Evolutionary conservation across 2,113 vertebrate species (phyloP), one percentile per base, ranked within the genome.

Genomic region (Sander lucioperca): DNA sequence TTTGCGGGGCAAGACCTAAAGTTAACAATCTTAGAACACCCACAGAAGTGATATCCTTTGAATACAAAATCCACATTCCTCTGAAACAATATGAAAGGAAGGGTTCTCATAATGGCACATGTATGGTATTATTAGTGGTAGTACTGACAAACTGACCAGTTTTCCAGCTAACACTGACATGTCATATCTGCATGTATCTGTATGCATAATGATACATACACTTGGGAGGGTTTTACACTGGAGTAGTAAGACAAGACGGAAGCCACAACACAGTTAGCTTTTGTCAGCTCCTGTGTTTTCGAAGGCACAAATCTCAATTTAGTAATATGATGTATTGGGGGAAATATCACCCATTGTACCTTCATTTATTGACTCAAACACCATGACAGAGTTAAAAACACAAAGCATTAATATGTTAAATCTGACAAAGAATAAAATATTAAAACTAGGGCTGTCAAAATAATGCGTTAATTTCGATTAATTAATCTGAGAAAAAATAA

Each of bases 1-100:
- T 84, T 68, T 74, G 39, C 76, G 18, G 75, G 25, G 54, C 68
- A 75, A 67, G 70, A 79, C 68, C 67, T 68, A 2, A 66, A 80
- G 62, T 84, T 71, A 69, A 73, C 73, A 86, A 61, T 79, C 63
- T 27, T 18, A 59, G 50, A 81, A 57, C 8, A 66, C 23, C 12
- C 3, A 66, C 64, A 78, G 45, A 88, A 65, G 53, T 19, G 57
- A 16, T 39, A 30, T 39, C 13, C 62, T 68, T 76, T 58, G 11
- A 77, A 77, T 72, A 19, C 18, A 67, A 23, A 43, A 69, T 39
- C 16, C 11, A 63, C 18, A 72, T 51, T 58, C 27, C 8, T 72
- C 15, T 79, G 23, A 71, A 70, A 74, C 3, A 1, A n/a, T 27
- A 69, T 36, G 13, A 69, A 15, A 36, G 23, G 0, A 23, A 67